Evolutionary conservation across 2,888 invertebrate species (phyloP).

Genomic region (Euplagia quadripunctaria): DNA sequence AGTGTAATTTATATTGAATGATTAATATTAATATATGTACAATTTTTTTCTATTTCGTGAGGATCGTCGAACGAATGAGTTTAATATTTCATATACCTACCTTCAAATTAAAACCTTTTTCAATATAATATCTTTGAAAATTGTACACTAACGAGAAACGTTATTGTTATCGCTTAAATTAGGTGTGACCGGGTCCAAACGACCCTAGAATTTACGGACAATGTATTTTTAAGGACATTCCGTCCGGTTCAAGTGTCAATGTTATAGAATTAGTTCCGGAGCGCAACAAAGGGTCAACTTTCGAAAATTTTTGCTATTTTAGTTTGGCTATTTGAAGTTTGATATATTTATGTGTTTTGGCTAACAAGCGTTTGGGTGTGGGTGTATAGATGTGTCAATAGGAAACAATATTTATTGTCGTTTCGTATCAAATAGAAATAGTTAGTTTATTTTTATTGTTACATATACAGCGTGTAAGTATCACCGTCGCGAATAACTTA

Average conservation of each 20-base stretch:
- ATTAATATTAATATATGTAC: too few species aligned
- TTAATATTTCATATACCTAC: too few species aligned
- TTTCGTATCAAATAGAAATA: conserved; percentile 15
- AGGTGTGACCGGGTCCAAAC: conserved; percentile 78
- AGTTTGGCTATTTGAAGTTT: conserved; percentile 66
- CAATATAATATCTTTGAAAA: neutral
- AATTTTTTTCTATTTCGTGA: too few species aligned
- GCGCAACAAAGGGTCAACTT: conserved; percentile 79
- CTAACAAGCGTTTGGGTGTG: conserved; percentile 68
- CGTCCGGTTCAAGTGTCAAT: conserved; percentile 78
- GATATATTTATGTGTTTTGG: conserved; percentile 75
- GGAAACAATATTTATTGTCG: conserved; percentile 38
- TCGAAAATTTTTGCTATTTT: conserved; percentile 67
- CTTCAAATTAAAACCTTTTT: neutral
- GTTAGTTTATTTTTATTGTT: neutral
- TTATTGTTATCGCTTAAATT: conserved; percentile 69
- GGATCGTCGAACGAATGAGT: too few species aligned
- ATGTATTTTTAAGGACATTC: conserved; percentile 83
- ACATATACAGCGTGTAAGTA: too few species aligned
- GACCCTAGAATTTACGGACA: conserved; percentile 81
- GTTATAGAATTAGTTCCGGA: conserved; percentile 80
- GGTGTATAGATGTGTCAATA: conserved; percentile 61
- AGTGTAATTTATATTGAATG: too few species aligned
- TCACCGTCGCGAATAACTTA: too few species aligned
- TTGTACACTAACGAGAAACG: conserved; percentile 26